Conservation (phyloP, 2,797 vertebrate species). For the Helarctos malayanus region DNA sequence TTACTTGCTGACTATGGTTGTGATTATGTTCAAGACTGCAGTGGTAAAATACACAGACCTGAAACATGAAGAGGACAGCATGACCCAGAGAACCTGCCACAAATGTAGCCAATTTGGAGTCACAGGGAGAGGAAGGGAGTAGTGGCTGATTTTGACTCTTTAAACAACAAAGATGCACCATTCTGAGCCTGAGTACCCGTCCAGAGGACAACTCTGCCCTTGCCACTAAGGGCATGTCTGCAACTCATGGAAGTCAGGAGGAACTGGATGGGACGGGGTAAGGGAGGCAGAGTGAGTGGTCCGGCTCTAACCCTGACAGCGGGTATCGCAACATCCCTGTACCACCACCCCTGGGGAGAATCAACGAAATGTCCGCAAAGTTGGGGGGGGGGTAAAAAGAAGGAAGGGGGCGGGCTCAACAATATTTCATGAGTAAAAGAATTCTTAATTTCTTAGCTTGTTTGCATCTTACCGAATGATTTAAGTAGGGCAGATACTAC, state of each 20-base stretch:
- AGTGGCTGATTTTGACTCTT: background rate
- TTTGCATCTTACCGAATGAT: background rate
- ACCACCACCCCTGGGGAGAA: background rate
- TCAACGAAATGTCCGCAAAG: background rate
- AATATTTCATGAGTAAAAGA: background rate
- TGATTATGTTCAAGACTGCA: background rate
- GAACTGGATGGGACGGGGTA: background rate
- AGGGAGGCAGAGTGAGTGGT: too few relatives aligned
- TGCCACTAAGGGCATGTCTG: background rate
- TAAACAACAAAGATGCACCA: constrained; percentile 21
- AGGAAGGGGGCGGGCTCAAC: background rate
- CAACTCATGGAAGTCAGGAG: background rate
- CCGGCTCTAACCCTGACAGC: background rate
- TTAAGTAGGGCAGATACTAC: background rate
- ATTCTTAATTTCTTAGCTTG: background rate
- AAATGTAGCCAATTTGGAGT: background rate
- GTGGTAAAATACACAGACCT: background rate
- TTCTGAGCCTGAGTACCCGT: background rate
- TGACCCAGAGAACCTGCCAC: background rate
- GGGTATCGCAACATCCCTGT: background rate
- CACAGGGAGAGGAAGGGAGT: background rate
- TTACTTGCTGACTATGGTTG: background rate
- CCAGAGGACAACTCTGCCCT: background rate
- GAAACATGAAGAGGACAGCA: background rate
- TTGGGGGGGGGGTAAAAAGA: background rate